These are phyloP conservation scores for Acleris cristana DNA, from an alignment of 2,888 invertebrate genomes.

Conservation along the genomic window DNA sequence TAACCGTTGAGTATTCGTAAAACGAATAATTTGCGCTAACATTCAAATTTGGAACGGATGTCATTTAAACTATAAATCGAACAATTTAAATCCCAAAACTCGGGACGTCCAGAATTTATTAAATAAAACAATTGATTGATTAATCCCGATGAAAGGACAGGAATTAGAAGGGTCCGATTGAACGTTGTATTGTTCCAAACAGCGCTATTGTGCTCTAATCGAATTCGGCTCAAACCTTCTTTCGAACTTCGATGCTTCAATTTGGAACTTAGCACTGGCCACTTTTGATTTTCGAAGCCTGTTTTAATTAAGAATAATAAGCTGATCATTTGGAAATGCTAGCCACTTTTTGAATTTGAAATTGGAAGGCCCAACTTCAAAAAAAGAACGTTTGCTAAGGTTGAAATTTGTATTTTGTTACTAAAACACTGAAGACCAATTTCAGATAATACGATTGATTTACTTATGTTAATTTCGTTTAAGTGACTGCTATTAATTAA, in stretches of 20 bases:
- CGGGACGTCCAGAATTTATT: slow-evolving; percentile 40
- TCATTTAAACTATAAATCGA: slow-evolving; percentile 37
- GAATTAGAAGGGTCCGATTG: slow-evolving; percentile 44
- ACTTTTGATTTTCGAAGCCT: slow-evolving; percentile 21
- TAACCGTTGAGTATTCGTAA: too few relatives aligned
- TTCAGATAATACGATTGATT: too few relatives aligned
- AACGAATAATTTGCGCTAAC: not conserved
- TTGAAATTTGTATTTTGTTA: not conserved
- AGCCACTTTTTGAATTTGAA: too few relatives aligned
- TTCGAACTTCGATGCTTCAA: slow-evolving; percentile 28
- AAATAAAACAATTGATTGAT: slow-evolving; percentile 55
- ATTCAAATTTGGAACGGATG: slow-evolving; percentile 29
- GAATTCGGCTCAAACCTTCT: slow-evolving; percentile 34
- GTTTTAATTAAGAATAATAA: slow-evolving; percentile 19
- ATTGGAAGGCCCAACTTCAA: too few relatives aligned
- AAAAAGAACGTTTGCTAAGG: too few relatives aligned
- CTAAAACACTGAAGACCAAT: too few relatives aligned
- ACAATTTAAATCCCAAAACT: slow-evolving; percentile 32
- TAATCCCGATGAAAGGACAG: slow-evolving; percentile 52
- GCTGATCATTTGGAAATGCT: not conserved
- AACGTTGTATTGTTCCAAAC: slow-evolving; percentile 37
- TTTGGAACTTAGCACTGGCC: slow-evolving; percentile 31
- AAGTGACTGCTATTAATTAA: too few relatives aligned
- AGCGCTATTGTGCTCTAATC: slow-evolving; percentile 33
- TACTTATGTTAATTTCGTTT: too few relatives aligned